Percentiles rank a stretch among this genome's conserved stretches.
phyloP scores from a whole-genome alignment of 2,797 vertebrate species.

The Cuculus canorus region DNA sequence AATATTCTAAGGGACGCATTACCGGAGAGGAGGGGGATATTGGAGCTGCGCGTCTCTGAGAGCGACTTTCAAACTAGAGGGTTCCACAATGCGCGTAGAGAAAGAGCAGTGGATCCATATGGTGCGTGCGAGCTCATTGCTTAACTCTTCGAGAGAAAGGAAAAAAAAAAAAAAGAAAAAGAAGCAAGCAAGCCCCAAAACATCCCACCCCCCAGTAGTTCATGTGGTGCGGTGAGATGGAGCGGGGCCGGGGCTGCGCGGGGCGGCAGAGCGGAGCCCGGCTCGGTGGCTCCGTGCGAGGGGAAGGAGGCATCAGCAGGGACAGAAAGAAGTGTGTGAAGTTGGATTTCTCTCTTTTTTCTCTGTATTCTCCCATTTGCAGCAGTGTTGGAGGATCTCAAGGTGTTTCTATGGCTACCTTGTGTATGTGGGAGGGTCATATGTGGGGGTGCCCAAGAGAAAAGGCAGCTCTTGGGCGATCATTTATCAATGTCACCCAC shows the following conservation, averaged over 20 bases:
- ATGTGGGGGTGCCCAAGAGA: constrained; percentile 91
- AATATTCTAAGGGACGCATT: not conserved
- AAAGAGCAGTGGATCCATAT: not conserved
- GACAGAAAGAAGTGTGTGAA: constrained; percentile 43
- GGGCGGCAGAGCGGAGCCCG: constrained; percentile 7
- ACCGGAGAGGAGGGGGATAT: not conserved
- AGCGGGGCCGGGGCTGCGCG: not conserved
- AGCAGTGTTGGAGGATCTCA: constrained; percentile 83
- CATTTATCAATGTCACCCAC: constrained; percentile 99
- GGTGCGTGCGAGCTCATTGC: not conserved
- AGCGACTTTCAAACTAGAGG: not conserved
- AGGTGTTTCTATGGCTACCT: constrained; percentile 97
- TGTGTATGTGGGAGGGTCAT: constrained; percentile 88
- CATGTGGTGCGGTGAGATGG: not conserved
- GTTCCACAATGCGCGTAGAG: not conserved
- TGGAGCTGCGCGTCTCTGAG: not conserved
- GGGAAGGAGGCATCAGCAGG: not conserved
- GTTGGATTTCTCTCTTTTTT: constrained; percentile 47
- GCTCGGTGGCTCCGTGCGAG: not conserved
- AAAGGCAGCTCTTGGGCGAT: constrained; percentile 96
- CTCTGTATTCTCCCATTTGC: constrained; percentile 71
- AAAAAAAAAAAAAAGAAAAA: rapidly evolving
- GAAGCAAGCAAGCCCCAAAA: not conserved
- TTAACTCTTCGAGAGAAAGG: not conserved
- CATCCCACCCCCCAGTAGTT: not conserved